Percentiles rank a stretch among this genome's conserved stretches.
Conservation (phyloP, 2,888 invertebrate genomes). For the Gisinianus flammeolus region DNA sequence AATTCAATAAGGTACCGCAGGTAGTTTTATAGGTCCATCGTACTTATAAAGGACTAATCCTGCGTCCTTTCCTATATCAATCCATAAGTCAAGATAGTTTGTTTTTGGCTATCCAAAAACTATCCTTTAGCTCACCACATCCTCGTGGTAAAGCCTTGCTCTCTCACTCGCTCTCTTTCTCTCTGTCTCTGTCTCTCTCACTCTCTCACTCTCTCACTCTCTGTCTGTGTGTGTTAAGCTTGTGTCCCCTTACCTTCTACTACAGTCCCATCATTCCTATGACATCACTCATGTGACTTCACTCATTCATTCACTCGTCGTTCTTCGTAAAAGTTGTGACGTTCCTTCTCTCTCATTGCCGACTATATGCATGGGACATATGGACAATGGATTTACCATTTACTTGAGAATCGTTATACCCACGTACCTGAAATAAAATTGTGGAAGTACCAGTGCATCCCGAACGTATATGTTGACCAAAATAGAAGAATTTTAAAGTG, state of each 20-base stretch:
- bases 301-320: constrained; percentile 39
- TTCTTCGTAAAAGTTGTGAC: constrained; percentile 23
- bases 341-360: constrained; percentile 9
- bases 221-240: neutral
- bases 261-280: neutral
- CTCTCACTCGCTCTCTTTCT: neutral
- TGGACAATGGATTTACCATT: neutral
- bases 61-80: neutral
- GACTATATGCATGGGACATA: neutral
- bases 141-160: constrained; percentile 12
- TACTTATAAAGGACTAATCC: neutral
- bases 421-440: constrained; percentile 14
- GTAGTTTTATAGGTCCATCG: neutral
- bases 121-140: neutral
- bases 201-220: neutral
- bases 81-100: neutral
- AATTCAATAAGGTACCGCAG: neutral
- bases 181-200: neutral
- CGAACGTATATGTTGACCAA: neutral
- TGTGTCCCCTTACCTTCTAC: neutral
- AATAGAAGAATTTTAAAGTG: neutral
- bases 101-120: neutral
- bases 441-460: neutral
- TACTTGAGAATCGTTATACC: neutral
- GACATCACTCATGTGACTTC: constrained; percentile 45